Evolutionary conservation across 2,797 vertebrate species (phyloP).

Genomic region (Ceyx erithaca): DNA sequence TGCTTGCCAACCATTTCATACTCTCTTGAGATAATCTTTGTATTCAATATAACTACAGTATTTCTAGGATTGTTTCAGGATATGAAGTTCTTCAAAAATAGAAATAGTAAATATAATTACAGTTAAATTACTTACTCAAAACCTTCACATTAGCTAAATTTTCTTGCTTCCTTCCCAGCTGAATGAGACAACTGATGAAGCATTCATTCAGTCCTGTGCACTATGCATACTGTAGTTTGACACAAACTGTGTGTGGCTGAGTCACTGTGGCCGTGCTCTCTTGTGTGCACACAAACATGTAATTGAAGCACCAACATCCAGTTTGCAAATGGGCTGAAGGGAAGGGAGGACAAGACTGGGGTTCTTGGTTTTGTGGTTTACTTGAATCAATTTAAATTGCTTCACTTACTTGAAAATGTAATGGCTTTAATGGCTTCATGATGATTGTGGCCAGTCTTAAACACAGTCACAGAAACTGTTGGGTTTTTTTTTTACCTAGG

Average conservation of each 20-base stretch:
- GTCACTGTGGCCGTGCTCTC: not conserved
- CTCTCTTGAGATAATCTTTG: not conserved
- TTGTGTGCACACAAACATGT: not conserved
- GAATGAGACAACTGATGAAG: not conserved
- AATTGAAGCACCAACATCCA: not conserved
- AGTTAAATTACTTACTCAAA: not conserved
- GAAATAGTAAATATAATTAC: not conserved
- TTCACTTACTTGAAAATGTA: not conserved
- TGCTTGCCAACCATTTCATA: not conserved
- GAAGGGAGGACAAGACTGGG: not conserved
- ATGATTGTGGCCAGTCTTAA: not conserved
- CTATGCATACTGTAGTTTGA: not conserved
- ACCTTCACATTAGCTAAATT: not conserved
- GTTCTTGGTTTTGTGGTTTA: not conserved
- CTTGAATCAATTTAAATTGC: not conserved
- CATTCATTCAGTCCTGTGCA: not conserved
- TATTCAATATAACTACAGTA: not conserved
- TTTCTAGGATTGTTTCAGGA: not conserved
- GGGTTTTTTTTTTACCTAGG: not conserved
- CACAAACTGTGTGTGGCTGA: not conserved
- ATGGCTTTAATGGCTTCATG: not conserved
- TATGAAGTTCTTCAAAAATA: not conserved
- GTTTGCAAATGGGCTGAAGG: not conserved
- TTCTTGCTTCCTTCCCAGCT: not conserved
- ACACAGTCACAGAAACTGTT: rapidly evolving